phyloP scores from a whole-genome alignment of 1,140 invertebrate species.

The Marisa cornuarietis region DNA sequence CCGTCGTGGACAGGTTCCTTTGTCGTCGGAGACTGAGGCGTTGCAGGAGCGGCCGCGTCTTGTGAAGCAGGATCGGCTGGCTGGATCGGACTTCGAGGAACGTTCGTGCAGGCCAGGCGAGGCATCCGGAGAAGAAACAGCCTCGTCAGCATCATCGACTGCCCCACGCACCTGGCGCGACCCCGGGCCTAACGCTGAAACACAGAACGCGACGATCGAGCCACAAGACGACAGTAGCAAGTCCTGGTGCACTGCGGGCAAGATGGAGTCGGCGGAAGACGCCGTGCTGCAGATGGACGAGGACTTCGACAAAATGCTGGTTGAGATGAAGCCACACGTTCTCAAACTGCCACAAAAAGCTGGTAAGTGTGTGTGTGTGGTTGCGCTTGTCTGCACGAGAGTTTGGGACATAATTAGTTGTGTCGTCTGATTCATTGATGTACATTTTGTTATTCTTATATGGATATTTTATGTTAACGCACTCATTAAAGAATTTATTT shows the following conservation, averaged over 20 bases:
- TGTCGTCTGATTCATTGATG: not conserved
- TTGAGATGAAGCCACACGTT: slow-evolving; percentile 65
- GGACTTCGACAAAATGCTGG: slow-evolving; percentile 63
- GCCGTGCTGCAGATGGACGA: slow-evolving; percentile 45
- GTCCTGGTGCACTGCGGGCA: no score
- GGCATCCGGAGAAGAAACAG: not conserved
- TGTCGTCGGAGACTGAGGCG: no score
- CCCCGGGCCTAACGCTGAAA: not conserved
- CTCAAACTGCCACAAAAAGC: slow-evolving; percentile 62
- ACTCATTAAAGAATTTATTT: no score
- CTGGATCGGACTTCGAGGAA: no score
- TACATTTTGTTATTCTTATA: not conserved
- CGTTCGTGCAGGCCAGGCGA: not conserved
- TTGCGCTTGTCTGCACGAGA: not conserved
- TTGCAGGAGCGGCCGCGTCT: not conserved
- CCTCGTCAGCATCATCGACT: not conserved
- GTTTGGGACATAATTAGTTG: not conserved
- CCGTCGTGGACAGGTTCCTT: no score
- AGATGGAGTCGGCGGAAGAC: slow-evolving; percentile 31
- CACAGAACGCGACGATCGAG: not conserved
- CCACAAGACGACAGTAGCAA: not conserved
- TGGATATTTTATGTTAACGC: no score
- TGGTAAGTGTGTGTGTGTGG: slow-evolving; percentile 41
- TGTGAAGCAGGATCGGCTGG: not conserved
- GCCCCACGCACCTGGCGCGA: not conserved